Conservation (phyloP, 1,140 invertebrate species). For the Drosophila oshimai region DNA sequence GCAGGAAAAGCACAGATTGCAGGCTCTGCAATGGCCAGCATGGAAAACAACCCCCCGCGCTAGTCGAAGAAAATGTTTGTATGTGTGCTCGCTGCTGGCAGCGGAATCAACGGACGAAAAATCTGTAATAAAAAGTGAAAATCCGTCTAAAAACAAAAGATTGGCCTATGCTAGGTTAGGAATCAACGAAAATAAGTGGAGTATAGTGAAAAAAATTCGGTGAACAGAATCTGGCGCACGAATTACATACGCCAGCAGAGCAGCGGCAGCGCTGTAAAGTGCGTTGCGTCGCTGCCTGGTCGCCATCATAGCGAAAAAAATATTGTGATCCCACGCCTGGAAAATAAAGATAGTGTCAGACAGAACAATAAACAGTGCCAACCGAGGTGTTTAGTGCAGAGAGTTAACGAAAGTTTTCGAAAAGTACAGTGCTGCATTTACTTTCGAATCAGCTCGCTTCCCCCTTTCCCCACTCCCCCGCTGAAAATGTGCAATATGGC, state of each 20-base stretch:
- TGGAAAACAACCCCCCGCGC: constrained; percentile 70
- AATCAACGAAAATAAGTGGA: neutral
- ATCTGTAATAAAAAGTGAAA: constrained; percentile 64
- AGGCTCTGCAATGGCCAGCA: constrained; percentile 34
- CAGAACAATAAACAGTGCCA: neutral
- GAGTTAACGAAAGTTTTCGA: constrained; percentile 20
- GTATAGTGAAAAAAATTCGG: neutral
- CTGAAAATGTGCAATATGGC: constrained; percentile 61
- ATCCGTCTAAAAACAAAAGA: constrained; percentile 19
- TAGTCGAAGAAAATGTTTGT: constrained; percentile 66
- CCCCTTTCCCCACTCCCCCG: neutral
- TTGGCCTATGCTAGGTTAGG: neutral
- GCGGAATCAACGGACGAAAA: constrained; percentile 42
- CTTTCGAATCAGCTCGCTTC: constrained; percentile 25
- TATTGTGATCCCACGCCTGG: constrained; percentile 34
- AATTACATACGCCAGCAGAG: constrained; percentile 27
- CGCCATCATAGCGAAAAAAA: constrained; percentile 67
- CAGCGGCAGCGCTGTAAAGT: constrained; percentile 56
- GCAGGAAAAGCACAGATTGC: constrained; percentile 23
- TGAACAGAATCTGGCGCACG: constrained; percentile 12
- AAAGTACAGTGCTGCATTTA: constrained; percentile 72
- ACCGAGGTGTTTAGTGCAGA: neutral
- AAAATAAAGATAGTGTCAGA: neutral
- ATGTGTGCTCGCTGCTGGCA: constrained; percentile 64
- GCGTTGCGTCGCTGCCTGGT: constrained; percentile 70